phyloP scores from a whole-genome alignment of 1,140 invertebrate species.

The Gyrodactylus salaris region DNA sequence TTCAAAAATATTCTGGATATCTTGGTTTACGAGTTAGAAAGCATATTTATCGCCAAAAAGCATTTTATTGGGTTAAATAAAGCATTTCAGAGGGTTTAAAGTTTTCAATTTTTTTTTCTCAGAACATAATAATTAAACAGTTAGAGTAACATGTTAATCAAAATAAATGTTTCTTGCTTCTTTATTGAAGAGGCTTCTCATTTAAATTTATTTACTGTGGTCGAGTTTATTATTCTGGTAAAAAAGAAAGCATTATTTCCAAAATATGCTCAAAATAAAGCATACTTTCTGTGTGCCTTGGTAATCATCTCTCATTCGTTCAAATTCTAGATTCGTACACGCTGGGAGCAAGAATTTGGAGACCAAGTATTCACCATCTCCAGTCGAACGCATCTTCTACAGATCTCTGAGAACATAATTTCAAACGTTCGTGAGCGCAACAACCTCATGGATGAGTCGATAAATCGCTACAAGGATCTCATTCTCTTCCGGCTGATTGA shows the following conservation, averaged over 20 bases:
- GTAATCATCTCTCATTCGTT: neutral
- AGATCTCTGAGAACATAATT: neutral
- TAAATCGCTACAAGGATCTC: conserved; percentile 4
- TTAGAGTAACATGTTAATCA: too few relatives aligned
- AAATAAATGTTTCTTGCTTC: too few relatives aligned
- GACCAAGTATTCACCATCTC: neutral
- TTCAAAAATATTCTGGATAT: neutral
- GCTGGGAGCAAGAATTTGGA: conserved; percentile 2
- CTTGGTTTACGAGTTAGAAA: too few relatives aligned
- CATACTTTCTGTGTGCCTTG: neutral
- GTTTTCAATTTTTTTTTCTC: too few relatives aligned
- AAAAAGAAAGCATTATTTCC: neutral
- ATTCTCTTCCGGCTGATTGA: neutral
- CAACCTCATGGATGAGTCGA: neutral
- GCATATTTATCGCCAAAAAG: too few relatives aligned
- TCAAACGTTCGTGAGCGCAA: neutral
- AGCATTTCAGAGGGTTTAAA: too few relatives aligned
- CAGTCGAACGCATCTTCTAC: neutral
- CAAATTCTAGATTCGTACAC: neutral
- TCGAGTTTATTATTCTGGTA: too few relatives aligned
- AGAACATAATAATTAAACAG: too few relatives aligned
- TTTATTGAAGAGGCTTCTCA: too few relatives aligned
- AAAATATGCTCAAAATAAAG: neutral
- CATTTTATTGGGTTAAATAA: too few relatives aligned
- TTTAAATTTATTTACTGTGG: too few relatives aligned